These are phyloP conservation scores for Tachycineta bicolor DNA, from an alignment of 2,113 vertebrate species.

Conservation along the genomic window DNA sequence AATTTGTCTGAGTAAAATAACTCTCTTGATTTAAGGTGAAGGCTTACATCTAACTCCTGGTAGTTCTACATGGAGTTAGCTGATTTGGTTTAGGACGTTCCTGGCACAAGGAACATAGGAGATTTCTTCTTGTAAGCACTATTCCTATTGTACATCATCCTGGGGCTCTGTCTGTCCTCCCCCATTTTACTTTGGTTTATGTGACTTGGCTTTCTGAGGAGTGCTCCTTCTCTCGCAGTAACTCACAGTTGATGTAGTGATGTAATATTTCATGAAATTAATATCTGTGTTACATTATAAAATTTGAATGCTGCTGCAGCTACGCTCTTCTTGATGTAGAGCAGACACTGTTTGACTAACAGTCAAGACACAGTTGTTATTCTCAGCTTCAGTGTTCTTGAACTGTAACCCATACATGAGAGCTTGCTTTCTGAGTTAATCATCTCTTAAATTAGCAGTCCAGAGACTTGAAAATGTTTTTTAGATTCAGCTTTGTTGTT, in stretches of 20 bases:
- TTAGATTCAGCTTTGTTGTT: conserved; percentile 28
- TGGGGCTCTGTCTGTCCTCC: neutral
- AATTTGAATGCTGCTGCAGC: conserved; percentile 6
- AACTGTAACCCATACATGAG: conserved; percentile 17
- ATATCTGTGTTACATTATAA: conserved; percentile 33
- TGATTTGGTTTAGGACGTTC: neutral
- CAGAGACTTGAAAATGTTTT: neutral
- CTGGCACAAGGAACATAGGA: neutral
- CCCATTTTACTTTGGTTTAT: neutral
- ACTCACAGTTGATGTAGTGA: neutral
- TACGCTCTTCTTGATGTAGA: conserved; percentile 36
- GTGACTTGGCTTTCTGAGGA: neutral
- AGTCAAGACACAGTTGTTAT: conserved; percentile 39
- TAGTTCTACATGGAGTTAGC: neutral
- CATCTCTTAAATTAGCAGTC: neutral
- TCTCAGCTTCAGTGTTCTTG: conserved; percentile 26
- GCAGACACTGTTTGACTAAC: conserved; percentile 7
- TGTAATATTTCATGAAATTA: neutral
- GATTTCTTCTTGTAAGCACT: neutral
- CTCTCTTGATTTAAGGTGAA: neutral
- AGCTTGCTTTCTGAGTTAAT: conserved; percentile 14
- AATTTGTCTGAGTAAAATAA: neutral
- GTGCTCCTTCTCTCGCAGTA: neutral
- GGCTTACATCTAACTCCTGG: neutral
- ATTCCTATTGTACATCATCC: neutral